These are phyloP conservation scores for Mormyrus hasselquistii DNA, from an alignment of 2,797 vertebrate species.

Conservation along the genomic window DNA sequence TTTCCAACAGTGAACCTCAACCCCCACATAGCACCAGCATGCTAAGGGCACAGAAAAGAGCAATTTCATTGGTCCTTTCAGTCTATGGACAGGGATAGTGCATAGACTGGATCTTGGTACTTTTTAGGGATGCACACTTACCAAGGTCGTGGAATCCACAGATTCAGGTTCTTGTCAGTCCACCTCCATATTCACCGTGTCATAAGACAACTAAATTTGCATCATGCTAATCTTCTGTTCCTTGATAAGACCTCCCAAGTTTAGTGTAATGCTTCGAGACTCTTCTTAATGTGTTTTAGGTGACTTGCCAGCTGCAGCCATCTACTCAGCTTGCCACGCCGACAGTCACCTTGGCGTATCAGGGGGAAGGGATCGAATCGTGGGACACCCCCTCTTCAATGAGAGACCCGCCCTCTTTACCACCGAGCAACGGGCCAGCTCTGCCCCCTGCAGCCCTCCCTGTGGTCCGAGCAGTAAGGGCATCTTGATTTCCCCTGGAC, in stretches of 20 bases:
- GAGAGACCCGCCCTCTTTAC: constrained; percentile 39
- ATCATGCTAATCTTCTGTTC: not conserved
- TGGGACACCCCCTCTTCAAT: constrained; percentile 69
- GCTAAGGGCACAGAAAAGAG: not conserved
- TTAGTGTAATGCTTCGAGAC: not conserved
- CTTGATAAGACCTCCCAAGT: not conserved
- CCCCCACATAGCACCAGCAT: not conserved
- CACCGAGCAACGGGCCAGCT: constrained; percentile 63
- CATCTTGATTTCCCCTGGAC: not conserved
- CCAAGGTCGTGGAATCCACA: not conserved
- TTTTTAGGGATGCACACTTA: not conserved
- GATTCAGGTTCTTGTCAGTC: not conserved
- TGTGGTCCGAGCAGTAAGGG: constrained; percentile 56
- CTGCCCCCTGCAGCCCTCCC: constrained; percentile 74
- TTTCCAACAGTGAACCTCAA: not conserved
- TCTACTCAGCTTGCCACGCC: not conserved
- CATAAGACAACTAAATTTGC: not conserved
- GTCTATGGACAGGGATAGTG: not conserved
- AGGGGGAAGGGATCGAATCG: constrained; percentile 49
- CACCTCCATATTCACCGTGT: not conserved
- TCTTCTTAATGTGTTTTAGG: constrained; percentile 20
- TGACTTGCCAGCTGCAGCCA: constrained; percentile 6
- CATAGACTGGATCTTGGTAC: not conserved
- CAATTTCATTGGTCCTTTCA: not conserved
- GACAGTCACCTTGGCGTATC: not conserved